Evolutionary conservation across 2,113 vertebrate species (phyloP).

Genomic region (Prolemur simus): DNA sequence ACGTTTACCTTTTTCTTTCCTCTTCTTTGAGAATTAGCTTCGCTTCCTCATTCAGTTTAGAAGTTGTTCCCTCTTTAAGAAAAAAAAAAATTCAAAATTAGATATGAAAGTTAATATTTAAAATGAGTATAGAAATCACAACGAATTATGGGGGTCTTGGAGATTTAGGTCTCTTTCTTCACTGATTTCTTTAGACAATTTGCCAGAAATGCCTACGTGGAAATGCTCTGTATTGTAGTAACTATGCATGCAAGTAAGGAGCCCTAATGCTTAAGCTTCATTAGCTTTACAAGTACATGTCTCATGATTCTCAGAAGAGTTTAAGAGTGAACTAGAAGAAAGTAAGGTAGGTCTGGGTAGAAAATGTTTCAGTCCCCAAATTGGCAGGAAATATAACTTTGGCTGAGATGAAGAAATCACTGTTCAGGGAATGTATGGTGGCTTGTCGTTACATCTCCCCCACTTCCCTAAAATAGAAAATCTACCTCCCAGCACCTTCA

Average conservation of each 20-base stretch:
- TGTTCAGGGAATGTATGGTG: not conserved
- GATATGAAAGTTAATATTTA: slow-evolving; percentile 25
- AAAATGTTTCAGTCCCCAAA: slow-evolving; percentile 21
- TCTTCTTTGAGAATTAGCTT: not conserved
- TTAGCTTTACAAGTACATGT: not conserved
- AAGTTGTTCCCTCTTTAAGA: not conserved
- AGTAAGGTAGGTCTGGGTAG: not conserved
- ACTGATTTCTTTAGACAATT: slow-evolving; percentile 45
- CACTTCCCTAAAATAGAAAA: slow-evolving; percentile 58
- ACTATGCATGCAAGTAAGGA: slow-evolving; percentile 9
- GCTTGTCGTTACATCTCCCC: not conserved
- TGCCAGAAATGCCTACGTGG: slow-evolving; percentile 45
- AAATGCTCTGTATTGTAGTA: slow-evolving; percentile 37
- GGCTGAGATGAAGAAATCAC: slow-evolving; percentile 13
- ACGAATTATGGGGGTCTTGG: not conserved
- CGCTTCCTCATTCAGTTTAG: not conserved
- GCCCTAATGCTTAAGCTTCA: not conserved
- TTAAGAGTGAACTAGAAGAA: slow-evolving; percentile 40
- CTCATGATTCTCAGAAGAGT: slow-evolving; percentile 39
- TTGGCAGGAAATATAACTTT: slow-evolving; percentile 28
- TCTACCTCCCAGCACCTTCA: not conserved
- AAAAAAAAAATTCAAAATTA: slow-evolving; percentile 50
- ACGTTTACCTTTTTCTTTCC: not conserved
- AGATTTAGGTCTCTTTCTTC: slow-evolving; percentile 30
- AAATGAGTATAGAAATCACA: slow-evolving; percentile 3